Conservation (phyloP, 2,797 vertebrate genomes). For the Discoglossus pictus region DNA sequence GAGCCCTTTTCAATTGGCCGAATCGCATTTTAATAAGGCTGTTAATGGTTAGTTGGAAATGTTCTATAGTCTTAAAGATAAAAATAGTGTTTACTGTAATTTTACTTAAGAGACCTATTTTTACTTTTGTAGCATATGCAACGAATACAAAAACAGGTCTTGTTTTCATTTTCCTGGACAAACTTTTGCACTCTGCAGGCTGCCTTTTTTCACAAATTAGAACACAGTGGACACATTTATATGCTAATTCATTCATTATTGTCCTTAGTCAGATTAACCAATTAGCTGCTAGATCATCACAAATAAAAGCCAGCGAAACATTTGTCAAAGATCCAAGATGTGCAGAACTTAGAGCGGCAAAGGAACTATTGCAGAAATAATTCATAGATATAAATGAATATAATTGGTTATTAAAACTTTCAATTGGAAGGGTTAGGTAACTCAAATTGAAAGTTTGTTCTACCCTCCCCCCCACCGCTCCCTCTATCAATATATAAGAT, state of each 20-base stretch:
- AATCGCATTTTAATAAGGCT: too few relatives aligned
- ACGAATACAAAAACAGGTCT: constrained; percentile 38
- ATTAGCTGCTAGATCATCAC: constrained; percentile 33
- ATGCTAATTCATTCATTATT: constrained; percentile 45
- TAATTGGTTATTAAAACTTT: too few relatives aligned
- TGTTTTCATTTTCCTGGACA: constrained; percentile 43
- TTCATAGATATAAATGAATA: too few relatives aligned
- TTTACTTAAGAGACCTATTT: constrained; percentile 15
- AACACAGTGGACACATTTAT: constrained; percentile 24
- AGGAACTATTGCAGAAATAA: too few relatives aligned
- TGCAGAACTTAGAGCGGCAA: too few relatives aligned
- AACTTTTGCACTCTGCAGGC: constrained; percentile 44
- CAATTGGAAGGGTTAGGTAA: too few relatives aligned
- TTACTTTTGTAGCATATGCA: constrained; percentile 31
- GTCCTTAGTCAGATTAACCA: constrained; percentile 23
- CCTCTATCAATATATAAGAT: too few relatives aligned
- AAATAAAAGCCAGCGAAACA: constrained; percentile 32
- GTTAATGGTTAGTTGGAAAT: constrained; percentile 47
- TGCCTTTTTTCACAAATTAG: constrained; percentile 31
- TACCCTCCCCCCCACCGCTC: too few relatives aligned
- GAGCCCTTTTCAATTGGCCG: too few relatives aligned
- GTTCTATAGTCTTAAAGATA: constrained; percentile 19
- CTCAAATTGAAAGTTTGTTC: too few relatives aligned
- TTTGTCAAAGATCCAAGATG: constrained; percentile 6
- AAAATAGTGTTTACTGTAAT: constrained; percentile 23